Base-by-base conservation (phyloP, 2,113 vertebrate genomes). In the Protomyctophum bolini region DNA sequence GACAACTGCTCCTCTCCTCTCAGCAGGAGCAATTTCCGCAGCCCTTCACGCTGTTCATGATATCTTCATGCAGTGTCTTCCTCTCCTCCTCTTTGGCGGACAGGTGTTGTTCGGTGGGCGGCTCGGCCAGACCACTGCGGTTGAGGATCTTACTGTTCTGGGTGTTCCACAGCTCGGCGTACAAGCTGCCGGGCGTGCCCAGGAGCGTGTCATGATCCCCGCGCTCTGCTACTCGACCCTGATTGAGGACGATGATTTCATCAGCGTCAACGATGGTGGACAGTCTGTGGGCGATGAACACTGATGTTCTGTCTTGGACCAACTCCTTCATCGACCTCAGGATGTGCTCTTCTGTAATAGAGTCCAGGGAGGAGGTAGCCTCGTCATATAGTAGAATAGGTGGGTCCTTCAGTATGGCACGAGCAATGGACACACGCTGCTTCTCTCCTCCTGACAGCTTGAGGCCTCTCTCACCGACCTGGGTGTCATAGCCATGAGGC, bases 391-490 rank as follows among this genome's bases (percentile, higher is more conserved):
- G 91, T 70, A 98, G 95, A 84, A 99, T 87, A 66, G 88, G 92
- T 0, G 98, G 96, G 56, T 99, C 94, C 92, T 99, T 99, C 29
- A 99, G 91, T 81, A 99, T 95, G 3, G 97, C 95, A 68, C 97
- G 94, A 72, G 96, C 98, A 51, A 99, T 99, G 68, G 97, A 97
- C 58, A 99, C 94, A 74, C 98, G 95, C 78, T 99, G 98, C 79
- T 99, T 99, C 91, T 99, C 97, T 86, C 98, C 97, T 77, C 98
- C 97, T 99, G 85, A 99, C 72, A 99, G 94, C 77, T 99, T 99
- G 84, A 99, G 95, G 59, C 98, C 97, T 86, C 97, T 85, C 87
- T 99, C 98, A n/a, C 98, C 98, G n/a, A 99, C 98, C 92, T 98
- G 96, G 1, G 97, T 98, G 72, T 95, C 81, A 84, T 98, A 99